Evolutionary conservation across 1,140 invertebrate genomes (phyloP), one percentile per base, ranked within the genome.

Genomic region (Luehdorfia chinensis): DNA sequence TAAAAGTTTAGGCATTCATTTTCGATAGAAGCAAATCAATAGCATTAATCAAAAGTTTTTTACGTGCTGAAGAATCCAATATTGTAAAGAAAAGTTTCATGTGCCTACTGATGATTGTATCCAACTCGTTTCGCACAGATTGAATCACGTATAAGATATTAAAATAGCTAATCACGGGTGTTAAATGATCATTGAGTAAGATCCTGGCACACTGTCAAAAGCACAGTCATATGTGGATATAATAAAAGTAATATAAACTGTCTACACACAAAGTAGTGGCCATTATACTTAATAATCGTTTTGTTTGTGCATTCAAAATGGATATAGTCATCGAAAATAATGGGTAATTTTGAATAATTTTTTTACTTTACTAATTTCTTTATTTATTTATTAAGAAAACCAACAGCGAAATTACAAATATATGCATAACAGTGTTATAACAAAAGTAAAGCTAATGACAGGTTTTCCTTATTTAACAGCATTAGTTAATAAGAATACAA

Each of bases 251-350:
- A 2, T 6, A 19, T 8, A 37, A 37, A 9, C 11, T 12, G 16
- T 37, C 9, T 5, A 9, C 18, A 9, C 18, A 16, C 6, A 37
- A 37, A 16, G n/a, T n/a, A n/a, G n/a, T n/a, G n/a, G n/a, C n/a
- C n/a, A 19, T 15, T 18, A 37, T 11, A 16, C 15, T n/a, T 12
- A 37, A 37, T 15, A 34, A 21, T 37, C 11, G 33, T 36, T 15
- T 13, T 23, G 5, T 21, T 37, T 9, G 11, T 6, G 34, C 9
- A 9, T 12, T 9, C 15, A 21, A 37, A 37, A 37, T 37, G 34
- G 34, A 37, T n/a, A 12, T 37, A 11, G 34, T 37, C 34, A 16
- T 19, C 21, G 34, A 37, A 37, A 37, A 37, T 16, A 37, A 37
- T 37, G 34, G 21, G 34, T 37, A 37, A 37, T 15, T 37, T 37